phyloP scores from a whole-genome alignment of 2,888 invertebrate genomes.

The Cephus pygmeus region DNA sequence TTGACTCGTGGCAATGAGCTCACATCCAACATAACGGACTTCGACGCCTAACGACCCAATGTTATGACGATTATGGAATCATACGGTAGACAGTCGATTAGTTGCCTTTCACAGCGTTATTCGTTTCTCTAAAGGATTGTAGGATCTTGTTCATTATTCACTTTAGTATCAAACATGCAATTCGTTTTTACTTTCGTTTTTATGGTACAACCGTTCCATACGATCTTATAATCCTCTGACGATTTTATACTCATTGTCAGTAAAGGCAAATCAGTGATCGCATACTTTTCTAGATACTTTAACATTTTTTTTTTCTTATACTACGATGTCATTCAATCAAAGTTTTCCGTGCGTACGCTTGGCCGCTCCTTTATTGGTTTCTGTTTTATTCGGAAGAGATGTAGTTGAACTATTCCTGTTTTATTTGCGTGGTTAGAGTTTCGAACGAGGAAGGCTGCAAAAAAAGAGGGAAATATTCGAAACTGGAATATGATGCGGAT shows the following conservation, averaged over 20 bases:
- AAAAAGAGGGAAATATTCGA: not conserved
- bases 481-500: not conserved
- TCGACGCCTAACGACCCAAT: not conserved
- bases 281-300: not conserved
- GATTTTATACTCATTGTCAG: not conserved
- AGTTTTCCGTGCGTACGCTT: not conserved
- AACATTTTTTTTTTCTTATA: slow-evolving; percentile 13
- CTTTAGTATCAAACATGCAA: not conserved
- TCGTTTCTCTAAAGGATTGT: not conserved
- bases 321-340: not conserved
- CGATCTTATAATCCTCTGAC: not conserved
- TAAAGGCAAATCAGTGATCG: slow-evolving; percentile 23
- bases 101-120: not conserved
- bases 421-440: not conserved
- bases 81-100: not conserved
- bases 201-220: not conserved
- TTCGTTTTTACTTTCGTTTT: not conserved
- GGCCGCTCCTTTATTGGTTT: not conserved
- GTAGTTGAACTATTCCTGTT: not conserved
- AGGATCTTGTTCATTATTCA: not conserved
- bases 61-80: not conserved
- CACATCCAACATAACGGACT: not conserved
- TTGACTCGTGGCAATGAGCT: not conserved
- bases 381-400: not conserved
- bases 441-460: not conserved